phyloP scores from a whole-genome alignment of 2,888 invertebrate genomes.

The Luperina testacea region DNA sequence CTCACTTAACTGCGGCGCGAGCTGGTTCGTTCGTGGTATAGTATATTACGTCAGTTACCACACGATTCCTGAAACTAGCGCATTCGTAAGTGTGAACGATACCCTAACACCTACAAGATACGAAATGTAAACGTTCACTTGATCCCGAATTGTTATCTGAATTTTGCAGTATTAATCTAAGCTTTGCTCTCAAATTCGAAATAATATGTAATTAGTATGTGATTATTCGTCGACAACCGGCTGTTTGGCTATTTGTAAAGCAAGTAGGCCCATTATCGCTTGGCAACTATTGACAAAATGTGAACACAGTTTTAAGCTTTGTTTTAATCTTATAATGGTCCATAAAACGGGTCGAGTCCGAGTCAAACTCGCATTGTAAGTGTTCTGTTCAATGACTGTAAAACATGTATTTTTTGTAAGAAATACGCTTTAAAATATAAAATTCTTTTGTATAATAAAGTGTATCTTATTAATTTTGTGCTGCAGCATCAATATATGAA shows the following conservation, averaged over 20 bases:
- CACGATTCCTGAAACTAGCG: constrained; percentile 4
- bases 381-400: constrained; percentile 49
- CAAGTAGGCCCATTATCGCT: constrained; percentile 39
- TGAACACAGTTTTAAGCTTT: constrained; percentile 27
- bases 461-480: constrained; percentile 51
- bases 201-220: constrained; percentile 42
- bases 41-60: constrained; percentile 2
- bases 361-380: constrained; percentile 52
- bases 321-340: constrained; percentile 28
- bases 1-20: background rate
- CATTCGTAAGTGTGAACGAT: constrained; percentile 11
- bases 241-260: constrained; percentile 52
- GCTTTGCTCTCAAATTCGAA: constrained; percentile 47
- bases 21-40: background rate
- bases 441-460: constrained; percentile 56
- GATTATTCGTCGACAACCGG: constrained; percentile 50
- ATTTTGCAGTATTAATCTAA: constrained; percentile 40
- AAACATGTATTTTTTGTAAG: constrained; percentile 57
- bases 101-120: constrained; percentile 1
- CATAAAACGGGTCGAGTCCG: constrained; percentile 39
- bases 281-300: constrained; percentile 27
- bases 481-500: constrained; percentile 20
- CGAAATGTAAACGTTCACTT: constrained; percentile 12
- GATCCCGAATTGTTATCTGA: constrained; percentile 20
- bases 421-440: constrained; percentile 55